Evolutionary conservation across 2,113 vertebrate species (phyloP), one percentile per base, ranked within the genome.

Genomic region (Microtus richardsoni): DNA sequence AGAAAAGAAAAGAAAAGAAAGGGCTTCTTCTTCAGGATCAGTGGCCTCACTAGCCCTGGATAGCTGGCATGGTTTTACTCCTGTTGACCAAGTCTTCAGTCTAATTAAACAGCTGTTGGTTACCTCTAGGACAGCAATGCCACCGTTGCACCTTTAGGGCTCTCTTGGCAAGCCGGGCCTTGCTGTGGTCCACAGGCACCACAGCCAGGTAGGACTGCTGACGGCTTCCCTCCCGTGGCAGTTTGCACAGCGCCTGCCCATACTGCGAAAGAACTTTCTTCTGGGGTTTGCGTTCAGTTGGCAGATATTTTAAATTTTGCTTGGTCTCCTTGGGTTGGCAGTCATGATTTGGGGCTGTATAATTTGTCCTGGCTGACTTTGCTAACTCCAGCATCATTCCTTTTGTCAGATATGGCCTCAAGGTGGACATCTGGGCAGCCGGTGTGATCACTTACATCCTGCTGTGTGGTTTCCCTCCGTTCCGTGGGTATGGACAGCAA

Each of bases 381-480:
- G 88, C 96, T 98, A 98, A 98, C 41, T 94, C 47, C 79, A 14
- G 80, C 62, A 6, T 98, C 70, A 89, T 86, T 98, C 97, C 71
- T 90, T 80, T 93, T 98, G 96, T 86, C 96, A 99, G 99, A 84
- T 99, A 99, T 73, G 99, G 99, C 96, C 98, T 99, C 96, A 99
- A 99, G 97, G 99, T 99, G 97, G 99, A 99, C 98, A 99, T 99
- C 98, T 99, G 99, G 99, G 99, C 99, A 58, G 99, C 99, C 19
- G 99, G 99, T 14, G 99, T 99, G 79, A 99, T 99, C 97, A 99
- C 99, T 88, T 99, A 99, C 97, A 99, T 99, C 90, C 98, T 99
- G 95, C 98, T 99, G 73, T 99, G 99, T 98, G 99, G 99, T 49
- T 99, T 99, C 96, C 99, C 99, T 98, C 99, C 99, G 0, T 99